These are phyloP conservation scores for Andrena haemorrhoa DNA, from an alignment of 2,888 invertebrate species.

Conservation along the genomic window DNA sequence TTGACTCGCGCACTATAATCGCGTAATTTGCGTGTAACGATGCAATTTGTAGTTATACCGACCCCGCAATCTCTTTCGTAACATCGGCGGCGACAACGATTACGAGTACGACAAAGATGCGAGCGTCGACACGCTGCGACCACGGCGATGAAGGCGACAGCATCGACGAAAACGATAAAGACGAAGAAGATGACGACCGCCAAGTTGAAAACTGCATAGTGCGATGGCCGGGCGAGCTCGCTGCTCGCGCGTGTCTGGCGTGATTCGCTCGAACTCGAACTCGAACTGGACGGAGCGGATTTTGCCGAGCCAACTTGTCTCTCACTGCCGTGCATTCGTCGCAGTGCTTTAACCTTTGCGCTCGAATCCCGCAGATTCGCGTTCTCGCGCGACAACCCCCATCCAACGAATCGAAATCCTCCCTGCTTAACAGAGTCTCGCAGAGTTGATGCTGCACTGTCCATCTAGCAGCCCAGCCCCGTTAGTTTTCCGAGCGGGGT, in stretches of 20 bases:
- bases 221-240: conserved; percentile 16
- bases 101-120: conserved; percentile 1
- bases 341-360: conserved; percentile 3
- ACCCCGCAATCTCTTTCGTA: conserved; percentile 61
- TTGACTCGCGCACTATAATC: conserved; percentile 75
- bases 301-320: conserved; percentile 1
- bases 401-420: neutral
- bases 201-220: conserved; percentile 1
- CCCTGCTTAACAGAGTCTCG: too few species aligned
- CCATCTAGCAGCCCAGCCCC: too few species aligned
- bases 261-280: neutral
- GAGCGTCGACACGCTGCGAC: neutral
- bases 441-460: too few species aligned
- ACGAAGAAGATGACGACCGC: neutral
- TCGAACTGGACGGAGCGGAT: neutral
- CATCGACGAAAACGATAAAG: neutral
- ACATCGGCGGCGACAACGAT: conserved; percentile 42
- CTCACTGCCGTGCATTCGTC: neutral
- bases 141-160: neutral
- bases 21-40: conserved; percentile 82
- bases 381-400: neutral
- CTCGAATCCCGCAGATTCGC: neutral
- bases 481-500: too few species aligned
- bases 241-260: conserved; percentile 1
- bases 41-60: conserved; percentile 81